These are phyloP conservation scores for Hesperia comma DNA, from an alignment of 2,888 invertebrate genomes.

Conservation along the genomic window DNA sequence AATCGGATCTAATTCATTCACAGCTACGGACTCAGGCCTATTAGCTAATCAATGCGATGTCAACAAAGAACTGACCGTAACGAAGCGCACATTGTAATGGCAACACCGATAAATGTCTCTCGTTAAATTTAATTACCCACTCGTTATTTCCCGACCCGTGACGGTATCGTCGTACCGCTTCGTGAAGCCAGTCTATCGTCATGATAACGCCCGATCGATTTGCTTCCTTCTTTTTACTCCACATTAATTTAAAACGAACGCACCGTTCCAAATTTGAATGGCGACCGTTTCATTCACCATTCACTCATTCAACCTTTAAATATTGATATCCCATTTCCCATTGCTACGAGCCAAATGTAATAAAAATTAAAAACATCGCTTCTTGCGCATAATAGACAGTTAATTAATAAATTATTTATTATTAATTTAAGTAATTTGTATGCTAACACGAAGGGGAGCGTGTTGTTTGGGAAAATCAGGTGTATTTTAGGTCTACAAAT, in stretches of 20 bases:
- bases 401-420: background rate
- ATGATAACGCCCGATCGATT: slow-evolving; percentile 40
- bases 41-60: slow-evolving; percentile 37
- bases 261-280: slow-evolving; percentile 27
- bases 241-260: slow-evolving; percentile 25
- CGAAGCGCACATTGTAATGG: slow-evolving; percentile 53
- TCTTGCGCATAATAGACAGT: background rate
- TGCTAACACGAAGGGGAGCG: too few relatives aligned
- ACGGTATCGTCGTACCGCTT: slow-evolving; percentile 52
- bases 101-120: slow-evolving; percentile 57
- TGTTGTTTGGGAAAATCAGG: too few relatives aligned
- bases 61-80: slow-evolving; percentile 45
- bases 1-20: slow-evolving; percentile 24
- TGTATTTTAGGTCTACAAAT: too few relatives aligned
- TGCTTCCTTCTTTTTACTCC: slow-evolving; percentile 40
- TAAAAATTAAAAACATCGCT: background rate
- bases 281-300: slow-evolving; percentile 1
- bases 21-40: slow-evolving; percentile 17
- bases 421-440: too few relatives aligned
- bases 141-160: slow-evolving; percentile 55
- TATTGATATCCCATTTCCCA: slow-evolving; percentile 1
- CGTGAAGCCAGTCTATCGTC: slow-evolving; percentile 50
- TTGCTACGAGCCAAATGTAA: background rate
- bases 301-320: background rate
- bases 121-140: slow-evolving; percentile 69